These are phyloP conservation scores for Psix sp. DNA, from an alignment of 1,140 invertebrate genomes.

Conservation along the genomic window DNA sequence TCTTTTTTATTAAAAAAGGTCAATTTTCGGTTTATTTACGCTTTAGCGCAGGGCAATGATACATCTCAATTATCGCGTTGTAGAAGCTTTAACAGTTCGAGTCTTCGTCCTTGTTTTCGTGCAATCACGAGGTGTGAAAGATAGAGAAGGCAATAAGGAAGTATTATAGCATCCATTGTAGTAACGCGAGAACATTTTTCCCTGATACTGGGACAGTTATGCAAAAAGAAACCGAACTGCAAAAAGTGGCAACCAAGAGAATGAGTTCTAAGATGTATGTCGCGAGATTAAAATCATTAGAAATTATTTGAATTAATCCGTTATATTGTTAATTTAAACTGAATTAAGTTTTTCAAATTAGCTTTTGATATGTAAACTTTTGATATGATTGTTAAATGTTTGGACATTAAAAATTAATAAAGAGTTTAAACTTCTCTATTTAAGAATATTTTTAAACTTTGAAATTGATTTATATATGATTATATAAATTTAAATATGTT, in stretches of 20 bases:
- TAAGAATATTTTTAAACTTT: too few species aligned
- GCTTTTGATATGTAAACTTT: too few species aligned
- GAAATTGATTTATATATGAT: too few species aligned
- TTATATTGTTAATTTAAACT: too few species aligned
- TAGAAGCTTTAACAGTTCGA: constrained; percentile 18
- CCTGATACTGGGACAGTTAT: constrained; percentile 37
- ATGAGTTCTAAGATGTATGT: constrained; percentile 23
- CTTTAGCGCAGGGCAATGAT: constrained; percentile 13
- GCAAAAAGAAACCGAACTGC: constrained; percentile 33
- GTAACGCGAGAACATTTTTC: constrained; percentile 32
- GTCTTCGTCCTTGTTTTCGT: constrained; percentile 8
- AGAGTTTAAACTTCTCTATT: too few species aligned
- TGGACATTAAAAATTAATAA: too few species aligned
- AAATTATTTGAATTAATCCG: neutral
- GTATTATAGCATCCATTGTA: constrained; percentile 43
- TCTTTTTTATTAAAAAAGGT: too few species aligned
- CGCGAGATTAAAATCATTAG: constrained; percentile 2
- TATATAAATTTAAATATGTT: too few species aligned
- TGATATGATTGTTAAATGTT: too few species aligned
- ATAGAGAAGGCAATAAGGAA: constrained; percentile 35
- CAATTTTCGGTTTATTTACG: constrained; percentile 21
- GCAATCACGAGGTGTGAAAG: constrained; percentile 2
- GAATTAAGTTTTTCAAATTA: too few species aligned
- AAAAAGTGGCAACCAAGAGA: constrained; percentile 15
- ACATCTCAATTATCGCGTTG: constrained; percentile 34